phyloP scores from a whole-genome alignment of 2,113 vertebrate species.

The Alouatta palliata region DNA sequence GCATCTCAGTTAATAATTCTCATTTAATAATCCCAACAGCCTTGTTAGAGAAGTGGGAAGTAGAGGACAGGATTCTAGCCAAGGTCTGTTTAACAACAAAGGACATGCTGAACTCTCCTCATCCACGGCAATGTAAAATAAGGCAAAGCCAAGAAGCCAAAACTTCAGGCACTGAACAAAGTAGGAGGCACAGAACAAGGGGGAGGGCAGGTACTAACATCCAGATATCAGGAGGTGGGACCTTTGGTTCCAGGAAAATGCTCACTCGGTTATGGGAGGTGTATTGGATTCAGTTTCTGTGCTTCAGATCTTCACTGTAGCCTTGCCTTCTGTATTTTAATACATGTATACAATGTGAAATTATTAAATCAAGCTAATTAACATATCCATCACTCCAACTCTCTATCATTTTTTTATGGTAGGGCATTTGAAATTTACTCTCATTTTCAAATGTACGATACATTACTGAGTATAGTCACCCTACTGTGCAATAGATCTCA shows the following conservation, averaged over 20 bases:
- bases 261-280: fast-evolving
- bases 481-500: background rate
- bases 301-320: background rate
- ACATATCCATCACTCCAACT: background rate
- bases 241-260: background rate
- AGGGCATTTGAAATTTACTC: background rate
- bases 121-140: background rate
- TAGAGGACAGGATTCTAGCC: background rate
- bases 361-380: background rate
- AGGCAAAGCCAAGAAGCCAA: background rate
- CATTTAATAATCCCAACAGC: background rate
- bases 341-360: background rate
- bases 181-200: fast-evolving
- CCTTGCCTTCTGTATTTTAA: background rate
- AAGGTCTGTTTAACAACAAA: background rate
- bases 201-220: fast-evolving
- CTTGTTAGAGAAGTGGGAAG: background rate
- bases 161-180: background rate
- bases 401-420: background rate
- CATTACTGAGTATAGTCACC: background rate
- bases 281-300: background rate
- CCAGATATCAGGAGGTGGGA: too few species aligned
- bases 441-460: background rate
- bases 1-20: background rate
- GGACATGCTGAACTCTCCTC: background rate